phyloP scores from a whole-genome alignment of 2,888 invertebrate species.

The Cataglyphis altisquamis region DNA sequence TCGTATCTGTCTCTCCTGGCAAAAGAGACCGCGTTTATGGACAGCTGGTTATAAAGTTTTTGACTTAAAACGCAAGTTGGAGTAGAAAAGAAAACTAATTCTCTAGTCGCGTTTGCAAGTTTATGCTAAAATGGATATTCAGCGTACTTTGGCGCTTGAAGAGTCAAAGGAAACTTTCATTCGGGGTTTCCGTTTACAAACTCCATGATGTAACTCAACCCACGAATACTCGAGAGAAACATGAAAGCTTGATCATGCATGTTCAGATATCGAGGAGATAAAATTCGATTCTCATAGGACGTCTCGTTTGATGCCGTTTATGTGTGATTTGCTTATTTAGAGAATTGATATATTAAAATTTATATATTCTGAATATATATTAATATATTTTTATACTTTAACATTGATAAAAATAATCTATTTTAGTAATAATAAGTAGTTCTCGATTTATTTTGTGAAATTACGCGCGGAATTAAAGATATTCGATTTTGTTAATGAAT shows the following conservation, averaged over 20 bases:
- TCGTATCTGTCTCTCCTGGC: not conserved
- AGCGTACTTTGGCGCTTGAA: constrained; percentile 53
- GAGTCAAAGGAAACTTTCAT: constrained; percentile 51
- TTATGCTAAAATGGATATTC: constrained; percentile 48
- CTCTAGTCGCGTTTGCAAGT: constrained; percentile 35
- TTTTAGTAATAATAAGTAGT: not conserved
- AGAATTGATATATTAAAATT: not conserved
- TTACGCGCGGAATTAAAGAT: not conserved
- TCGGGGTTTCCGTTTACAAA: constrained; percentile 54
- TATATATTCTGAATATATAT: no score
- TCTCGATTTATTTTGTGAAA: not conserved
- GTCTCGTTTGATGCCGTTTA: not conserved
- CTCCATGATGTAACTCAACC: constrained; percentile 42
- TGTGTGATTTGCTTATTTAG: not conserved
- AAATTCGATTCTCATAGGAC: constrained; percentile 43
- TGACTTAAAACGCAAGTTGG: constrained; percentile 46
- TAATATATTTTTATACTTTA: not conserved
- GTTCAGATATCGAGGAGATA: constrained; percentile 41
- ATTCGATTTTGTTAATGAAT: not conserved
- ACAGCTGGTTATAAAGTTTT: constrained; percentile 42
- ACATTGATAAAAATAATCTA: not conserved
- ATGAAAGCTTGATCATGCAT: constrained; percentile 35
- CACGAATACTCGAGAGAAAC: constrained; percentile 44
- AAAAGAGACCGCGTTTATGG: constrained; percentile 28
- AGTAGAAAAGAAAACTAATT: constrained; percentile 47